These are phyloP conservation scores for Spongia lamella DNA, from an alignment of 37 sponge, comb jelly and placozoan species.

Conservation along the genomic window DNA sequence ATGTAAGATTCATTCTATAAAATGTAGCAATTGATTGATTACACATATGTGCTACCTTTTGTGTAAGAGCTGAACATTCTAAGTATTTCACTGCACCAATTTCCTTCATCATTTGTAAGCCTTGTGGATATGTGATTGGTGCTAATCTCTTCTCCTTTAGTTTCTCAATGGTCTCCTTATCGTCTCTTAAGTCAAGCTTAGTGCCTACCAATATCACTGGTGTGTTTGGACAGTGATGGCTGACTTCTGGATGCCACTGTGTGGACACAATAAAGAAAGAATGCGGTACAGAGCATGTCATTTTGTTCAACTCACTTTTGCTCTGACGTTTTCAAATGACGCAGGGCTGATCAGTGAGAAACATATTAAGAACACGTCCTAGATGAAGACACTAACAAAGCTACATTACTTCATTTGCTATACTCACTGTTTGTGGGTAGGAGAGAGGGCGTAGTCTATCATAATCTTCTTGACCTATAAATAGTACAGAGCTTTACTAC, in stretches of 20 bases:
- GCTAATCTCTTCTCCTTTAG: conserved; percentile 91
- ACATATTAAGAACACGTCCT: conserved; percentile 97
- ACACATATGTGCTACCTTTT: too few relatives aligned
- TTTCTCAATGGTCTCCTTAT: conserved; percentile 94
- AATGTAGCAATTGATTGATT: too few relatives aligned
- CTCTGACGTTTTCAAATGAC: conserved; percentile 97
- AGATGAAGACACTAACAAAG: conserved; percentile 6
- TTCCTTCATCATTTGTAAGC: conserved; percentile 96
- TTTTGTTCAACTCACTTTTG: conserved; percentile 70
- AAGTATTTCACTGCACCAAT: conserved; percentile 96
- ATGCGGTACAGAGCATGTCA: background rate
- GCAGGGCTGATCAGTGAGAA: conserved; percentile 96
- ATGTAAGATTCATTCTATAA: too few relatives aligned
- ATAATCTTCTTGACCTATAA: conserved; percentile 91
- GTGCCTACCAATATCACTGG: conserved; percentile 99
- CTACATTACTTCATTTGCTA: background rate
- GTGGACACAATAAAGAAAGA: background rate
- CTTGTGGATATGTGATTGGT: conserved; percentile 93
- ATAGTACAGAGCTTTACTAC: background rate
- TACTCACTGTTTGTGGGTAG: conserved; percentile 91
- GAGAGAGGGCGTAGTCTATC: conserved; percentile 89
- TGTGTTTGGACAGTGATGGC: conserved; percentile 98
- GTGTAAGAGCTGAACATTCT: conserved; percentile 98
- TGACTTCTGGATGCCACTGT: conserved; percentile 95
- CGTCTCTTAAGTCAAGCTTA: conserved; percentile 96